phyloP scores from a whole-genome alignment of 2,888 invertebrate species.

The Seira ritae region DNA sequence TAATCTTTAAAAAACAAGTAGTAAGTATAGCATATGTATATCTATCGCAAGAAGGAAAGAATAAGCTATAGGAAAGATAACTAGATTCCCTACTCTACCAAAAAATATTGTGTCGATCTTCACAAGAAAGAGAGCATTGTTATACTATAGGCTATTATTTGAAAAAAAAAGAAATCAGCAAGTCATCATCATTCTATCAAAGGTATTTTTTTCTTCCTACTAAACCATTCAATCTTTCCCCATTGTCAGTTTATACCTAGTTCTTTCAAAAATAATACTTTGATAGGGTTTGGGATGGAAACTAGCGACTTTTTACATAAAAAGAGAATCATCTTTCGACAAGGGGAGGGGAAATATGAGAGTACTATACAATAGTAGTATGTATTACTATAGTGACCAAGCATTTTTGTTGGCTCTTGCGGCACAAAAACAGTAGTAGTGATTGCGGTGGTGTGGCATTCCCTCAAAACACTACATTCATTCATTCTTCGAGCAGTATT shows the following conservation, averaged over 20 bases:
- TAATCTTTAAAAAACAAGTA: slow-evolving; percentile 1
- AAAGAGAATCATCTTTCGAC: slow-evolving; percentile 36
- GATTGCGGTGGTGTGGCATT: slow-evolving; percentile 11
- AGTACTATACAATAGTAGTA: neutral
- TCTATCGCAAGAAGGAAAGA: neutral
- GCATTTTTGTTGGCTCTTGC: neutral
- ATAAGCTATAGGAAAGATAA: neutral
- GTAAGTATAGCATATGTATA: too few species aligned
- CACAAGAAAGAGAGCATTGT: neutral
- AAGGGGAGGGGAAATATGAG: neutral
- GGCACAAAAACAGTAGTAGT: neutral
- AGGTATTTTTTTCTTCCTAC: slow-evolving; percentile 12
- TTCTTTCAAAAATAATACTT: slow-evolving; percentile 1
- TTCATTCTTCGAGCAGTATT: neutral
- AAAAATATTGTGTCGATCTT: slow-evolving; percentile 4
- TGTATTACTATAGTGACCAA: neutral
- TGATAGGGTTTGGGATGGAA: neutral
- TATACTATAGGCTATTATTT: slow-evolving; percentile 4
- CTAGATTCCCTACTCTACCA: neutral
- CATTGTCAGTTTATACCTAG: slow-evolving; percentile 18
- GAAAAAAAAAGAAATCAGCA: slow-evolving; percentile 6
- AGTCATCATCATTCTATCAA: slow-evolving; percentile 11
- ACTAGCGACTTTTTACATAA: slow-evolving; percentile 3
- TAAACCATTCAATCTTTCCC: neutral
- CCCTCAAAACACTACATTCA: slow-evolving; percentile 1